phyloP scores from a whole-genome alignment of 2,113 vertebrate genomes.

The Erythrocercus mccallii region DNA sequence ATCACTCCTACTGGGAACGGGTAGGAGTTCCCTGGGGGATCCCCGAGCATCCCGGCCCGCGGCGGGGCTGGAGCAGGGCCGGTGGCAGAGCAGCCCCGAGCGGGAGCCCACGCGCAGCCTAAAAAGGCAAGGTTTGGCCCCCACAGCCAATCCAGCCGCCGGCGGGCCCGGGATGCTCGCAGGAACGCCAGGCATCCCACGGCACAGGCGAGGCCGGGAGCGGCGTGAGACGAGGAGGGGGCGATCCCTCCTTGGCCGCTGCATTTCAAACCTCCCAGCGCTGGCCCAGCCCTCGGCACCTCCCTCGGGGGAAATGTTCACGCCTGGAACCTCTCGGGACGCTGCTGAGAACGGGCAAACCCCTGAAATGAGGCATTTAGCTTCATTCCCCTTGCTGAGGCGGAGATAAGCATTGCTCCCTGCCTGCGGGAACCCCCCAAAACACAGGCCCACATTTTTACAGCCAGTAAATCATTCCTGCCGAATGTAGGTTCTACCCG shows the following conservation, averaged over 20 bases:
- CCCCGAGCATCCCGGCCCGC: not conserved
- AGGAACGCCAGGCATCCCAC: conserved; percentile 39
- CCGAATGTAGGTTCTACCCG: fast-evolving
- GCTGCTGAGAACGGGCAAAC: not conserved
- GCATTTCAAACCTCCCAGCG: not conserved
- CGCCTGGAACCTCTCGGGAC: fast-evolving
- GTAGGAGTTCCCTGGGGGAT: not conserved
- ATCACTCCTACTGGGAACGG: fast-evolving
- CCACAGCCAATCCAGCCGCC: not conserved
- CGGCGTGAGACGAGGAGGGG: not conserved
- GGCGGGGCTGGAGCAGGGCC: not conserved
- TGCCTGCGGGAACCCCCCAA: not conserved
- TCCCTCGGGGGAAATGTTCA: not conserved
- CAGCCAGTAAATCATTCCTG: fast-evolving
- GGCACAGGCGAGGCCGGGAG: not conserved
- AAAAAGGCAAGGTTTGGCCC: conserved; percentile 54
- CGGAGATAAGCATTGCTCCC: not conserved
- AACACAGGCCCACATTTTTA: fast-evolving
- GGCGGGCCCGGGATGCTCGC: not conserved
- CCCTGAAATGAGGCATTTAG: fast-evolving
- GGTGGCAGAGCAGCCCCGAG: not conserved
- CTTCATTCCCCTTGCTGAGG: fast-evolving
- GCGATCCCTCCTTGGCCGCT: not conserved
- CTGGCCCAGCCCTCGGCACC: not conserved
- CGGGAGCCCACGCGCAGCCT: not conserved